These are phyloP conservation scores for Aldrovandia affinis DNA, from an alignment of 2,797 vertebrate genomes.

Conservation along the genomic window DNA sequence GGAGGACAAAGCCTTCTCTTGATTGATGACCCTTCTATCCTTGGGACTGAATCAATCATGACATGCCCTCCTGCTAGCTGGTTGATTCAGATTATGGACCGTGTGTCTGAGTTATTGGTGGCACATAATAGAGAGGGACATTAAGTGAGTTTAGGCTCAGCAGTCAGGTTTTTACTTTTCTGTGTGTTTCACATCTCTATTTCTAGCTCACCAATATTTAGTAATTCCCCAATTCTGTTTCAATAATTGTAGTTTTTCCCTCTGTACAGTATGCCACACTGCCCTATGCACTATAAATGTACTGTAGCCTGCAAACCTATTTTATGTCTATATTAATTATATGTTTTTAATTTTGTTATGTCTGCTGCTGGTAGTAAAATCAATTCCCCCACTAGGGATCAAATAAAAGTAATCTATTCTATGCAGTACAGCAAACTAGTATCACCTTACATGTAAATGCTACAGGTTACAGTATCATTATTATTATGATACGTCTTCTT, in stretches of 20 bases:
- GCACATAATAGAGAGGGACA: neutral
- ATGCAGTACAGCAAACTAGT: neutral
- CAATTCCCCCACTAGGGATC: neutral
- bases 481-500: neutral
- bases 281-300: neutral
- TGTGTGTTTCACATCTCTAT: neutral
- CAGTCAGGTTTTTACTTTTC: neutral
- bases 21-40: neutral
- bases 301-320: neutral
- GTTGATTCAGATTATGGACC: neutral
- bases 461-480: neutral
- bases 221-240: neutral
- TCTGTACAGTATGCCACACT: neutral
- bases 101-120: neutral
- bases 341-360: neutral
- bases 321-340: neutral
- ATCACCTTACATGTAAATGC: neutral
- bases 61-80: neutral
- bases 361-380: neutral
- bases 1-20: neutral
- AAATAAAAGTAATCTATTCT: neutral
- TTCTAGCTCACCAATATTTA: neutral
- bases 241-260: neutral
- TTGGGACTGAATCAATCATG: neutral
- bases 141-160: neutral